A percentile compares a stretch with the other conserved stretches of the same genome.
phyloP scores from a whole-genome alignment of 2,888 invertebrate species.

The Stomorhina lunata region DNA sequence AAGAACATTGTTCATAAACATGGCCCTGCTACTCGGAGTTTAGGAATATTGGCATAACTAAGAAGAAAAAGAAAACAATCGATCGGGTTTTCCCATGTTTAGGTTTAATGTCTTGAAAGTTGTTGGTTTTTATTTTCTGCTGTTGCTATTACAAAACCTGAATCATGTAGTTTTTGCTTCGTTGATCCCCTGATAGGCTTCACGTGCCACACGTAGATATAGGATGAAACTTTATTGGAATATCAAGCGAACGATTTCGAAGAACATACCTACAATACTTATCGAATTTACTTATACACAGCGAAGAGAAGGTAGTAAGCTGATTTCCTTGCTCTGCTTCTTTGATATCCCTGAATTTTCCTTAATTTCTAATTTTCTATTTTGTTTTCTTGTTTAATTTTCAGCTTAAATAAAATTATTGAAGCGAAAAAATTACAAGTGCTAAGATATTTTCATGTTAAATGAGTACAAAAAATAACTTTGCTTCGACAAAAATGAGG shows the following conservation, averaged over 20 bases:
- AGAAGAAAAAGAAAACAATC: neutral
- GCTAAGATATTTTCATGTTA: slow-evolving; percentile 47
- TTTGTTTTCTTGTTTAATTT: neutral
- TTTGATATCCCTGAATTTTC: neutral
- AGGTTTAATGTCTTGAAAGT: neutral
- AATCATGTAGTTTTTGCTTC: slow-evolving; percentile 45
- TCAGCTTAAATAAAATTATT: slow-evolving; percentile 32
- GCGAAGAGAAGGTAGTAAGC: neutral
- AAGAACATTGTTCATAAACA: neutral
- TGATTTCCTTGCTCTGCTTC: neutral
- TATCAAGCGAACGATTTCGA: slow-evolving; percentile 54
- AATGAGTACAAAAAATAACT: slow-evolving; percentile 35
- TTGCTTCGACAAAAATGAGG: neutral
- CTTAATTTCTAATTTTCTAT: neutral
- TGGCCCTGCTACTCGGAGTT: neutral
- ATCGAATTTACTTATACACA: slow-evolving; percentile 14
- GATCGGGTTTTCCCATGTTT: neutral
- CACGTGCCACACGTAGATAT: slow-evolving; percentile 57
- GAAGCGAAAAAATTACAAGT: slow-evolving; percentile 48
- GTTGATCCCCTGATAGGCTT: slow-evolving; percentile 60
- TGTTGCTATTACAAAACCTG: slow-evolving; percentile 24
- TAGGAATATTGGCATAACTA: neutral
- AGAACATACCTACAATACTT: slow-evolving; percentile 21
- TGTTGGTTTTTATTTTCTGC: neutral
- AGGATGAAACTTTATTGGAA: slow-evolving; percentile 48